These are phyloP conservation scores for Plutella xylostella DNA, from an alignment of 2,888 invertebrate genomes.

Conservation along the genomic window DNA sequence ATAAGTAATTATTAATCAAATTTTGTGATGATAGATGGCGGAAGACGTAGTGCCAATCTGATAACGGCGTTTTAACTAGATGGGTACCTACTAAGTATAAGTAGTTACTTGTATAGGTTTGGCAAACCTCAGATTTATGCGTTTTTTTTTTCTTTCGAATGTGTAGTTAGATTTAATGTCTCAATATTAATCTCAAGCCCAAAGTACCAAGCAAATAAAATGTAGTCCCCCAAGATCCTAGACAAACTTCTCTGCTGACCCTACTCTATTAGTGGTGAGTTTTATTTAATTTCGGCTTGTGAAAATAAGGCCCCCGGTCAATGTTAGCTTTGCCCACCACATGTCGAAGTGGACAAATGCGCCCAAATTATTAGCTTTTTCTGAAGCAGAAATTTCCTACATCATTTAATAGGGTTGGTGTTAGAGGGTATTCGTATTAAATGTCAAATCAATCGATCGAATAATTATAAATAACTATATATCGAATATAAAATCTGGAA, in stretches of 20 bases:
- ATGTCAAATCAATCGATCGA: not conserved
- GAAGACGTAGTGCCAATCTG: not conserved
- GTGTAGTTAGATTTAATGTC: too few relatives aligned
- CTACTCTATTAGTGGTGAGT: conserved; percentile 47
- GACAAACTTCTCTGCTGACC: conserved; percentile 22
- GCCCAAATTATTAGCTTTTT: conserved; percentile 56
- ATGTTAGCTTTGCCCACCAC: conserved; percentile 47
- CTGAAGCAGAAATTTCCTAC: conserved; percentile 5
- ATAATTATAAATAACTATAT: too few relatives aligned
- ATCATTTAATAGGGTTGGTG: conserved; percentile 5
- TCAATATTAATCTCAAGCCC: too few relatives aligned
- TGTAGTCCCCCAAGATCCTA: not conserved
- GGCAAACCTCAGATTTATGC: not conserved
- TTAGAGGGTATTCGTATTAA: not conserved
- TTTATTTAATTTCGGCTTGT: conserved; percentile 63
- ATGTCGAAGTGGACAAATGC: conserved; percentile 54
- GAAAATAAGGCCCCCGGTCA: conserved; percentile 50
- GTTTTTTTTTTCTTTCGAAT: too few relatives aligned
- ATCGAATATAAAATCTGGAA: too few relatives aligned
- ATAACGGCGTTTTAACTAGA: not conserved
- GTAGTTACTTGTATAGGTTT: not conserved
- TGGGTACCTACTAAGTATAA: not conserved
- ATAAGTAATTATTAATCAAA: not conserved
- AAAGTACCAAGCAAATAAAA: too few relatives aligned
- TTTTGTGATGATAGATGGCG: not conserved